Percentiles rank a stretch among this genome's conserved stretches.
These are phyloP conservation scores for Leucophenga varia DNA, from an alignment of 1,140 invertebrate genomes.

Conservation along the genomic window DNA sequence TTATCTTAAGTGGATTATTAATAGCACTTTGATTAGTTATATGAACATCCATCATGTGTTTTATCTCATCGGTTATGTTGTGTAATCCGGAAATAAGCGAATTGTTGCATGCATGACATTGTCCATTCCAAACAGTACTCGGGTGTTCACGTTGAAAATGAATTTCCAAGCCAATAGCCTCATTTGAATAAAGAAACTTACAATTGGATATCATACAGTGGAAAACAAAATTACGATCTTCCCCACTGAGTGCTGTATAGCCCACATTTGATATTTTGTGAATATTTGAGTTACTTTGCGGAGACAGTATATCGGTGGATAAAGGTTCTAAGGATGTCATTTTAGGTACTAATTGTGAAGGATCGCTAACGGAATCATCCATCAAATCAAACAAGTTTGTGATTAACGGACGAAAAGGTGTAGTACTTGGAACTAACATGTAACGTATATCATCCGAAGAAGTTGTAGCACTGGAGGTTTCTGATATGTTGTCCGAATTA, in stretches of 20 bases:
- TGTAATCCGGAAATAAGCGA: neutral
- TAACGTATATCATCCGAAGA: no score
- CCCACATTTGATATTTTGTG: no score
- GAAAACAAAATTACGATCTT: no score
- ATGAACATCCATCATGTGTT: slow-evolving; percentile 19
- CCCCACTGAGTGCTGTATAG: no score
- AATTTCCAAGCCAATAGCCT: slow-evolving; percentile 10
- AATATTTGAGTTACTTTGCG: no score
- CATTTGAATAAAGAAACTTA: slow-evolving; percentile 19
- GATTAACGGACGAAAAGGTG: slow-evolving; percentile 10
- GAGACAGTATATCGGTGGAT: no score
- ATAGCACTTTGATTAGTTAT: slow-evolving; percentile 17
- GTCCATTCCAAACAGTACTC: slow-evolving; percentile 17
- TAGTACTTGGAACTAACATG: no score
- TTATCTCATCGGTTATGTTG: slow-evolving; percentile 6
- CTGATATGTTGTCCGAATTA: no score
- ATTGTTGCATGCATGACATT: slow-evolving; percentile 19
- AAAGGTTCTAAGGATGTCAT: slow-evolving; percentile 11
- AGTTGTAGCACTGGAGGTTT: no score
- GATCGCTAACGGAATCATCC: slow-evolving; percentile 14
- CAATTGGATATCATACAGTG: slow-evolving; percentile 8
- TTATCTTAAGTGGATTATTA: slow-evolving; percentile 8
- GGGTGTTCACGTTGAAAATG: slow-evolving; percentile 21
- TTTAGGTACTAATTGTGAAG: slow-evolving; percentile 10
- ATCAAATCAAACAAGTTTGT: slow-evolving; percentile 13